phyloP scores from a whole-genome alignment of 2,888 invertebrate species.

The Dicyrtomina minuta region DNA sequence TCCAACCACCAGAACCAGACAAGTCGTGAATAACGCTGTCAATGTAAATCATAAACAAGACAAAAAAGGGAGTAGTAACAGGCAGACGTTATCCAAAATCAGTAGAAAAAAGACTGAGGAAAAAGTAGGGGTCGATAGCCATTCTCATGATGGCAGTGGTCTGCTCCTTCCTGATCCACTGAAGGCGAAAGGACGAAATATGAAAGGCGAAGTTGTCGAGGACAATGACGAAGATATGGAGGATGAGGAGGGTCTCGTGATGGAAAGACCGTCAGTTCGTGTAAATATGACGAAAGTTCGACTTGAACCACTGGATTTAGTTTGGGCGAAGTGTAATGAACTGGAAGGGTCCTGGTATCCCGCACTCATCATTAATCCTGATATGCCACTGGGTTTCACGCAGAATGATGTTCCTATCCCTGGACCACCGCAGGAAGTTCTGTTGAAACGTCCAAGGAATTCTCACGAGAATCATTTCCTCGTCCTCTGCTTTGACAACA shows the following conservation, averaged over 20 bases:
- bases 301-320: slow-evolving; percentile 78
- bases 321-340: slow-evolving; percentile 96
- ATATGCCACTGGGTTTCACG: slow-evolving; percentile 81
- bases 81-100: too few species aligned
- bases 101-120: too few species aligned
- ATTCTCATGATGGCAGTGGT: too few species aligned
- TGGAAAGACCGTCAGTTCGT: not conserved
- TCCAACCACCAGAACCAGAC: too few species aligned
- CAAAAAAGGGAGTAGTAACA: too few species aligned
- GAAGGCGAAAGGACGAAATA: too few species aligned
- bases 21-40: too few species aligned
- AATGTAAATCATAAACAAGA: too few species aligned
- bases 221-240: too few species aligned
- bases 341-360: slow-evolving; percentile 99
- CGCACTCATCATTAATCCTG: slow-evolving; percentile 90
- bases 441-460: slow-evolving; percentile 65
- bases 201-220: too few species aligned
- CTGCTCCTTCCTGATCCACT: too few species aligned
- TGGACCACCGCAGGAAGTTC: slow-evolving; percentile 91
- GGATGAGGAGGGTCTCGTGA: not conserved
- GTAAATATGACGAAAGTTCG: slow-evolving; percentile 21
- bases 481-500: slow-evolving; percentile 92
- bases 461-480: slow-evolving; percentile 82
- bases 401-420: slow-evolving; percentile 94
- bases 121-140: too few species aligned